Base-by-base conservation (phyloP, 2,888 invertebrate genomes). In the Tenthredo distinguenda region DNA sequence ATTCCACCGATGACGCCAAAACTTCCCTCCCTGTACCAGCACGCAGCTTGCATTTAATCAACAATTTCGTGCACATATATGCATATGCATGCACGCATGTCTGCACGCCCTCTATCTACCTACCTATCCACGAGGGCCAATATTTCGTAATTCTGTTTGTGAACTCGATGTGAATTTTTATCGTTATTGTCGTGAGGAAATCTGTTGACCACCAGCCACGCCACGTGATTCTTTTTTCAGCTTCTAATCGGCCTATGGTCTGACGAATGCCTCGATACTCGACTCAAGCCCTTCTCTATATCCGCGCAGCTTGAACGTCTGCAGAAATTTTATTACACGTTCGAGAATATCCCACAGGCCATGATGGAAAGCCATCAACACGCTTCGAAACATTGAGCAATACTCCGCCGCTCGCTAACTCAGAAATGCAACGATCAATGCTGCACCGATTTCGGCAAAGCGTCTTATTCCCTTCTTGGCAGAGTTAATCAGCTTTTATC, bases 331-430 rank as follows among this genome's bases (percentile, higher is more conserved):
- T 74, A 74, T 74, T 74, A 74, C 43, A 43, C 43, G 21, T 74
- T 43, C 43, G 12, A n/a, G 74, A 74, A 74, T 74, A 74, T 21
- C 43, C 40, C 40, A 21, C 43, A 43, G 43, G 74, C 74, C 74
- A 74, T 43, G 40, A 21, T 43, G 74, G 12, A 21, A 74, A 74
- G 43, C 74, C 74, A 74, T 74, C 21, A 74, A 74, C 74, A 74
- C 74, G 43, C 21, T 74, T n/a, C 15, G 21, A 10, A 74, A 74
- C 43, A 74, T 74, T 74, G 43, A 74, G 74, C 74, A 74, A 74
- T 43, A 74, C 21, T 10, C 37, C 34, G 6, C 71, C 9, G n/a
- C 9, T 31, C 62, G 26, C 34, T 68, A 18, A 68, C 68, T 68
- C 15, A 31, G 34, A 68, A 31, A 68, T 68, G 68, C 34, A 68